Percentiles rank a stretch among this genome's conserved stretches.
phyloP scores from a whole-genome alignment of 2,113 vertebrate genomes.

The Laticauda laticaudata region DNA sequence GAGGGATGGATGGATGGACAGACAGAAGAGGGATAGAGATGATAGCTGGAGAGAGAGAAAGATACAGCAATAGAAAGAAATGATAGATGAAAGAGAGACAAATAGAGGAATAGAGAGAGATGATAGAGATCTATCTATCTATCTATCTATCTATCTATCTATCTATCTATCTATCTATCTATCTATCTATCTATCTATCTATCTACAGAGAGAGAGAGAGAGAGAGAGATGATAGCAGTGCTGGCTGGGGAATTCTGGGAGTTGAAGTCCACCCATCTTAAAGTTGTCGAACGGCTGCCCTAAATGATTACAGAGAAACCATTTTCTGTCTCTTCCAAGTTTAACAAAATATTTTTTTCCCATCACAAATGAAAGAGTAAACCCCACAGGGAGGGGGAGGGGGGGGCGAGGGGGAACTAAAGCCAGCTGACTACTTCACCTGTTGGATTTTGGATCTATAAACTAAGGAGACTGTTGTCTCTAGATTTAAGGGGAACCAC shows the following conservation, averaged over 20 bases:
- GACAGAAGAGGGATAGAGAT: too few species aligned
- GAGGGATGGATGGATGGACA: neutral
- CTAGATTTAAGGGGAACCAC: neutral
- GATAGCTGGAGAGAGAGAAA: too few species aligned
- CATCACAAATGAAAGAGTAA: neutral
- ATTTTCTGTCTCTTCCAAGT: neutral
- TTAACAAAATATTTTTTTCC: neutral
- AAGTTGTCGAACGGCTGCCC: neutral
- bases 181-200: too few species aligned
- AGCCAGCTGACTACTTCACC: neutral
- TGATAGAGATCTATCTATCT: too few species aligned
- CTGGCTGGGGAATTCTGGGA: too few species aligned
- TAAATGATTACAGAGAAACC: neutral
- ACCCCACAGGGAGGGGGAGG: neutral
- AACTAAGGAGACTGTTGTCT: neutral
- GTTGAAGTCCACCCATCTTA: too few species aligned
- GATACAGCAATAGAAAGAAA: neutral
- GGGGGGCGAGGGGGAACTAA: neutral
- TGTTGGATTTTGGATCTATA: neutral
- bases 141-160: too few species aligned
- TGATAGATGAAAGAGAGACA: too few species aligned
- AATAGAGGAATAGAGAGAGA: neutral
- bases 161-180: too few species aligned
- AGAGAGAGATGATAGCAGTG: neutral
- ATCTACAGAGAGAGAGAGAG: neutral